phyloP scores from a whole-genome alignment of 2,113 vertebrate species.

The Ophthalmotilapia sp. region DNA sequence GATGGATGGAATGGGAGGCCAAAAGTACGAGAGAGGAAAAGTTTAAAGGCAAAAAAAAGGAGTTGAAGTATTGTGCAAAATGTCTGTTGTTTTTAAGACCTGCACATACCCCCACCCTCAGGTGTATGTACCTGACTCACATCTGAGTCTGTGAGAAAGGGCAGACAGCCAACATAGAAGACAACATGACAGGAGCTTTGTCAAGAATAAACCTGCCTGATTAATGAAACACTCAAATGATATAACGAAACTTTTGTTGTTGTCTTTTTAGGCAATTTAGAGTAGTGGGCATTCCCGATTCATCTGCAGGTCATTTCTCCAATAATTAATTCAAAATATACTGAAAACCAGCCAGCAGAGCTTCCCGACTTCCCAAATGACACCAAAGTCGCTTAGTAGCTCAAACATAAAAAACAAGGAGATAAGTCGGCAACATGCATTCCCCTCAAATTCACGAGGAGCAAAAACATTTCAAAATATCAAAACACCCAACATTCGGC shows the following conservation, averaged over 20 bases:
- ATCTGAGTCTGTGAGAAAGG: background rate
- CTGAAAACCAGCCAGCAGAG: background rate
- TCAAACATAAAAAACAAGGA: background rate
- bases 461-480: background rate
- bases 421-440: background rate
- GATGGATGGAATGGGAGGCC: background rate
- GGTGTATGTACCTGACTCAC: conserved; percentile 7
- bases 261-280: background rate
- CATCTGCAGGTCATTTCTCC: background rate
- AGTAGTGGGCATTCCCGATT: background rate
- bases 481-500: background rate
- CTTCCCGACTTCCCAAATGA: background rate
- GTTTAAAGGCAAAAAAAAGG: background rate
- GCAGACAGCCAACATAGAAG: background rate
- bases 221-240: background rate
- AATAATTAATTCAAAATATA: background rate
- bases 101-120: background rate
- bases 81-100: background rate
- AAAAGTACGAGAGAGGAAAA: background rate
- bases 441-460: background rate
- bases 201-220: background rate
- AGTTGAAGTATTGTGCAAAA: background rate
- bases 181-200: accelerated
- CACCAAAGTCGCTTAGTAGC: background rate
- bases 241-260: background rate